Conservation (phyloP, 2,113 vertebrate species). For the Loxodonta africana region DNA sequence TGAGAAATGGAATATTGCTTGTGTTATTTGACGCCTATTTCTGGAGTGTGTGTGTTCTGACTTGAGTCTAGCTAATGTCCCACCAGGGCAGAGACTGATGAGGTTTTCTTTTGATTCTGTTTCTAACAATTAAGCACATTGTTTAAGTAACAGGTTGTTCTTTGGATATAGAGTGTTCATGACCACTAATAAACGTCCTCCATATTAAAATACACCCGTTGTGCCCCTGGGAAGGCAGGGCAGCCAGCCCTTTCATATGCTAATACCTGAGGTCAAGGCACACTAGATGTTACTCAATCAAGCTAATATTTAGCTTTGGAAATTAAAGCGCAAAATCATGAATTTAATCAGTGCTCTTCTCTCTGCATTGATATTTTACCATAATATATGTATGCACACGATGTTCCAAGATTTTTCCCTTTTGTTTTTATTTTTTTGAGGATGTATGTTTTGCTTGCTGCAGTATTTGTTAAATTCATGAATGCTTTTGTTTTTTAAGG, state of each 20-base stretch:
- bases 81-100: not conserved
- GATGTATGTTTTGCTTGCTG: not conserved
- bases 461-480: slow-evolving; percentile 35
- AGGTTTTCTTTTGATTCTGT: slow-evolving; percentile 48
- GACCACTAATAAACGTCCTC: slow-evolving; percentile 32
- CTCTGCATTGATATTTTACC: slow-evolving; percentile 24
- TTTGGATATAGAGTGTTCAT: slow-evolving; percentile 42
- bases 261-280: slow-evolving; percentile 36
- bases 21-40: slow-evolving; percentile 9
- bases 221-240: not conserved
- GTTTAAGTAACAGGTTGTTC: slow-evolving; percentile 60
- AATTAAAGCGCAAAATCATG: slow-evolving; percentile 52
- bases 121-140: slow-evolving; percentile 47
- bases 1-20: not conserved
- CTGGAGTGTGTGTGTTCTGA: slow-evolving; percentile 33
- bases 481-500: slow-evolving; percentile 9
- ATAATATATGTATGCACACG: not conserved
- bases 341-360: slow-evolving; percentile 56
- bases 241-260: not conserved
- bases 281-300: slow-evolving; percentile 21
- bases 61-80: slow-evolving; percentile 45
- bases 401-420: slow-evolving; percentile 35
- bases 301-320: slow-evolving; percentile 69
- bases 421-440: slow-evolving; percentile 13
- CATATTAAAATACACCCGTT: slow-evolving; percentile 28